Base-by-base conservation (phyloP, 2,113 vertebrate species). In the Poecilia latipinna region DNA sequence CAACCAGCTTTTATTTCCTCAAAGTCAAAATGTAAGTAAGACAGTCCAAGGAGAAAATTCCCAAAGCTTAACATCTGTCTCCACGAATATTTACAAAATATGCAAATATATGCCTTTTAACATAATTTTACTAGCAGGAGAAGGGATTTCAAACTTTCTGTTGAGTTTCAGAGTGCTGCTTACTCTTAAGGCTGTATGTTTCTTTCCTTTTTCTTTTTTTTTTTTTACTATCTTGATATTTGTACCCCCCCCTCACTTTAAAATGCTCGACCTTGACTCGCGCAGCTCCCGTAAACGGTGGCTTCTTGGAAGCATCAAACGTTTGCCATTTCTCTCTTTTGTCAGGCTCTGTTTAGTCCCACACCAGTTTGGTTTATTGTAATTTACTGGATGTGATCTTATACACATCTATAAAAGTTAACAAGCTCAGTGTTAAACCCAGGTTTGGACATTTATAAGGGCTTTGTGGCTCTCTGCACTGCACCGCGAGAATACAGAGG, bases 351-450 rank as follows among this genome's bases (percentile, higher is more conserved):
- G n/a, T 33, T 37, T 65, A 79, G 66, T 74, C 74, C 64, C 80
- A 82, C 81, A 69, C 72, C 65, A 61, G 66, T 71, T 57, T 35
- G 4, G 77, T 84, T 80, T 79, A 77, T 74, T 0, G 78, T 61
- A 79, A 88, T 91, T 90, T 89, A 92, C 89, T 84, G 68, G 74
- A 82, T n/a, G 70, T 67, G 79, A 82, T 88, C 84, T 67, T 78
- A 61, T 69, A 79, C 77, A 51, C 83, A 63, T 66, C 83, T 73
- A 84, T 92, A 89, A 92, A 91, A 82, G 79, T 89, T 93, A 89
- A 91, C 88, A 89, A 72, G 85, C 74, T 69, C 4, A 61, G 78
- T 57, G 62, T 77, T 89, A 89, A 89, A 87, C 62, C 65, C 77
- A 11, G 75, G 74, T 83, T 62, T 77, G 80, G 83, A 91, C 85